A percentile compares a stretch with the other conserved stretches of the same genome.
Evolutionary conservation across 2,888 invertebrate species (phyloP).

Genomic region (Tetrapedia diversipes): DNA sequence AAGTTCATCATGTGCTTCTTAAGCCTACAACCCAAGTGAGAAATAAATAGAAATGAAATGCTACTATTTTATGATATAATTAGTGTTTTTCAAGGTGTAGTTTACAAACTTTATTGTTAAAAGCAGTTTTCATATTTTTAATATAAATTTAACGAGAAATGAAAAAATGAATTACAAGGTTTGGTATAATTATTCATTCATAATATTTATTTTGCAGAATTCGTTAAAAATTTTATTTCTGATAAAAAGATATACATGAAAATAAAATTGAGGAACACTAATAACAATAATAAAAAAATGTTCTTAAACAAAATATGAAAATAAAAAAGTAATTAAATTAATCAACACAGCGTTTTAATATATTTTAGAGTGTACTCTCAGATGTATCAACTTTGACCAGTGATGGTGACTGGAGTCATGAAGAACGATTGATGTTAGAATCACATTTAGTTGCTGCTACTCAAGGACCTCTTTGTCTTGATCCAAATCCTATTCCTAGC

Average conservation of each 20-base stretch:
- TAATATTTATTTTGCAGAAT: not conserved
- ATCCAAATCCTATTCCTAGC: conserved; percentile 93
- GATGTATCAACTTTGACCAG: conserved; percentile 80
- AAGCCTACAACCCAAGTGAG: conserved; percentile 93
- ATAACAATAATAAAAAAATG: not conserved
- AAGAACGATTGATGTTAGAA: conserved; percentile 91
- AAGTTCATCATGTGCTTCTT: conserved; percentile 93
- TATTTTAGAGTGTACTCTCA: conserved; percentile 80
- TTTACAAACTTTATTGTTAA: not conserved
- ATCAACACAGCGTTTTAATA: conserved; percentile 1
- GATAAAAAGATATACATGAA: not conserved
- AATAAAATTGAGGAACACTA: not conserved
- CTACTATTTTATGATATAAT: not conserved
- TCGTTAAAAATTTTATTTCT: not conserved
- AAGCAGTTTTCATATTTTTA: not conserved
- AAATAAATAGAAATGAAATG: not conserved
- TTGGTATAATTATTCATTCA: not conserved
- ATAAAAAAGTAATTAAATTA: not conserved
- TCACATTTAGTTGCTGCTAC: conserved; percentile 93
- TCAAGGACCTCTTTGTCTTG: conserved; percentile 93
- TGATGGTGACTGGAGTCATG: conserved; percentile 87
- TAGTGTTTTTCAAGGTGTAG: not conserved
- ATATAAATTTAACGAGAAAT: not conserved
- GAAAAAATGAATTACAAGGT: not conserved
- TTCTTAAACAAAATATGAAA: not conserved